Conservation (phyloP, 2,797 vertebrate genomes). For the Scomberomorus guttatus region DNA sequence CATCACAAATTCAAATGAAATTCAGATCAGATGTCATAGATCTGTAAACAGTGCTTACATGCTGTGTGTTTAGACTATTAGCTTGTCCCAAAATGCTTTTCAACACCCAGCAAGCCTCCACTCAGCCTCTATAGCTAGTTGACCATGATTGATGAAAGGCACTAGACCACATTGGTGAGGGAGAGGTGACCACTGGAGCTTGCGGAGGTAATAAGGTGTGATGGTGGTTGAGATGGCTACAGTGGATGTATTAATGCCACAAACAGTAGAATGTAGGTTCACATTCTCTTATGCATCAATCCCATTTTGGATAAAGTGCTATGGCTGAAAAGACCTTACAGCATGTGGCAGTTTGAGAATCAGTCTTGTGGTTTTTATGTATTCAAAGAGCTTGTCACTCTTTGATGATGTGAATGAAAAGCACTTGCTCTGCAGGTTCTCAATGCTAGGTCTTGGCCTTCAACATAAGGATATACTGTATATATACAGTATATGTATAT, state of each 20-base stretch:
- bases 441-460: background rate
- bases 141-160: conserved; percentile 79
- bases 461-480: background rate
- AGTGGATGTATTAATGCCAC: conserved; percentile 62
- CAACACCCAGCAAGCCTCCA: conserved; percentile 32
- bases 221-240: conserved; percentile 61
- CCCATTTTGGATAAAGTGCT: conserved; percentile 38
- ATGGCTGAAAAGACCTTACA: background rate
- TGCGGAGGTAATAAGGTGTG: conserved; percentile 71
- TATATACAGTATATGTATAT: background rate
- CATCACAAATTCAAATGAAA: conserved; percentile 10
- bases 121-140: conserved; percentile 61
- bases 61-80: conserved; percentile 34
- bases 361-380: conserved; percentile 11
- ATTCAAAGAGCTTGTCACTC: conserved; percentile 9
- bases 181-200: conserved; percentile 69
- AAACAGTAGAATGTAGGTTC: conserved; percentile 53
- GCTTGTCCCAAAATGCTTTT: conserved; percentile 30
- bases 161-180: conserved; percentile 48
- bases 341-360: conserved; percentile 15
- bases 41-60: conserved; percentile 29
- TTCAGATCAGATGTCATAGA: background rate
- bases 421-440: background rate
- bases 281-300: conserved; percentile 57
- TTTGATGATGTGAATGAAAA: conserved; percentile 10